A percentile compares a stretch with the other conserved stretches of the same genome.
These are phyloP conservation scores for Takifugu rubripes DNA, from an alignment of 2,797 vertebrate genomes.

Conservation along the genomic window DNA sequence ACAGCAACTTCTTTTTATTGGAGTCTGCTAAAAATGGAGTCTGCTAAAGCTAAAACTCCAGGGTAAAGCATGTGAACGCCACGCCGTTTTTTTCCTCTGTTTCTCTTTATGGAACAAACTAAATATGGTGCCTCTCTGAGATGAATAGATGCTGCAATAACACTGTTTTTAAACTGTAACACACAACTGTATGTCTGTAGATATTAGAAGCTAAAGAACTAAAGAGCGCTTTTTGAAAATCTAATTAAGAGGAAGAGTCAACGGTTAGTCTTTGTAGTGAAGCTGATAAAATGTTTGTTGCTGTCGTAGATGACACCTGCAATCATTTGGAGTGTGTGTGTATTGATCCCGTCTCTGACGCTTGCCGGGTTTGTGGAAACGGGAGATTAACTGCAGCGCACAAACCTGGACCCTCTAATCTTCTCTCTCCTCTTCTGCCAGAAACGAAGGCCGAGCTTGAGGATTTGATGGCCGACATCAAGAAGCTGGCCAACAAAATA, in stretches of 20 bases:
- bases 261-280: slow-evolving; percentile 12
- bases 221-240: not conserved
- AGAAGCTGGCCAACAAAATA: slow-evolving; percentile 95
- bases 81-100: not conserved
- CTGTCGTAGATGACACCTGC: slow-evolving; percentile 6
- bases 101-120: not conserved
- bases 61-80: slow-evolving; percentile 11
- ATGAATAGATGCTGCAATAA: too few species aligned
- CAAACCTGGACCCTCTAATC: not conserved
- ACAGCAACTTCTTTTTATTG: slow-evolving; percentile 32
- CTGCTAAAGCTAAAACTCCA: slow-evolving; percentile 24
- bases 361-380: slow-evolving; percentile 4
- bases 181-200: not conserved
- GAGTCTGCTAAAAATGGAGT: slow-evolving; percentile 40
- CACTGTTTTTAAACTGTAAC: too few species aligned
- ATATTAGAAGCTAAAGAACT: slow-evolving; percentile 2
- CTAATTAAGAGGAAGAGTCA: not conserved
- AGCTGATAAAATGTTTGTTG: slow-evolving; percentile 29
- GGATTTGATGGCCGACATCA: slow-evolving; percentile 93
- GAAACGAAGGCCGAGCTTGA: slow-evolving; percentile 93
- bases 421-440: slow-evolving; percentile 45
- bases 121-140: too few species aligned
- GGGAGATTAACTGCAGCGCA: slow-evolving; percentile 1
- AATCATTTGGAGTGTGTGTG: slow-evolving; percentile 24
- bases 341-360: slow-evolving; percentile 36